These are phyloP conservation scores for Noctua fimbriata DNA, from an alignment of 2,888 invertebrate species.

Conservation along the genomic window DNA sequence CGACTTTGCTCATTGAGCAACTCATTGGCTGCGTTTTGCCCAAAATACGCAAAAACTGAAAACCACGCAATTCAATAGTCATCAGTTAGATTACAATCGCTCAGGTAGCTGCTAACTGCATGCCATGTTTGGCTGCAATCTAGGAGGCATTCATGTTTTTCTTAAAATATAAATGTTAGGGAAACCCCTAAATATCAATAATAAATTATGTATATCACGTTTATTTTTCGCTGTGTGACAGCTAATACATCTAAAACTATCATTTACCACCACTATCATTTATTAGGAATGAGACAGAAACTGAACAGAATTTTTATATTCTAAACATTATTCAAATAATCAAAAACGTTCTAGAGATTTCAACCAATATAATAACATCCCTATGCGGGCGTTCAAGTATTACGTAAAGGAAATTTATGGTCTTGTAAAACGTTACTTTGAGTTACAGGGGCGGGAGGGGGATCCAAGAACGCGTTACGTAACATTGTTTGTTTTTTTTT, in stretches of 20 bases:
- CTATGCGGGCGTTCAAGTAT: neutral
- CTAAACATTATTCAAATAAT: neutral
- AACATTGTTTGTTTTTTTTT: too few relatives aligned
- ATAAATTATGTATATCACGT: constrained; percentile 41
- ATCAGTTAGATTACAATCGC: neutral
- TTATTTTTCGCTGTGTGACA: constrained; percentile 47
- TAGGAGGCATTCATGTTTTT: neutral
- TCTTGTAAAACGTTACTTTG: too few relatives aligned
- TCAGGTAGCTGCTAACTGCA: neutral
- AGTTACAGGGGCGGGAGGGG: too few relatives aligned
- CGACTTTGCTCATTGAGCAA: constrained; percentile 31
- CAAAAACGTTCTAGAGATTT: neutral
- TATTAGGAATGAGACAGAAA: constrained; percentile 40
- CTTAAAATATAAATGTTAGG: neutral
- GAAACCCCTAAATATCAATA: constrained; percentile 5
- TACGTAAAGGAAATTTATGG: too few relatives aligned
- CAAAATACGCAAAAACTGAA: neutral
- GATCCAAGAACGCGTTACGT: too few relatives aligned
- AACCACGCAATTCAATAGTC: neutral
- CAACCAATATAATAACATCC: neutral
- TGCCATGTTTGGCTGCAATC: neutral
- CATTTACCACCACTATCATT: constrained; percentile 23
- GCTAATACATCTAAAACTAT: constrained; percentile 22
- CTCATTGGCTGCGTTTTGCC: neutral
- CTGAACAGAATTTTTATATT: constrained; percentile 5